Base-by-base conservation (phyloP, 2,888 invertebrate species). In the Branchellion lobata region DNA sequence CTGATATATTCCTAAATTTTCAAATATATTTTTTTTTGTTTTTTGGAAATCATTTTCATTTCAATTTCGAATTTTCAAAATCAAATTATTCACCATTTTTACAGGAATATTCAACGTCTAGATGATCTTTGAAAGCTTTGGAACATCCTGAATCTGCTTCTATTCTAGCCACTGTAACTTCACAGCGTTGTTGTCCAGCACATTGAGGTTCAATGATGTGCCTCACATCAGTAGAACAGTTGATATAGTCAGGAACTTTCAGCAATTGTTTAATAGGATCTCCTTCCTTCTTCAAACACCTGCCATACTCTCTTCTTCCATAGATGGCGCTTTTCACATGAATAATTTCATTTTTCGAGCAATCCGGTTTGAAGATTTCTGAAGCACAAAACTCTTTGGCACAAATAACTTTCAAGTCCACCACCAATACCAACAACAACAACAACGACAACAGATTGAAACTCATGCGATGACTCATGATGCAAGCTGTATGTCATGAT, bases 171-270 rank as follows among this genome's bases (percentile, higher is more conserved):
- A 77, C 65, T 0, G 0, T 18, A 18, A 77, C 61, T 34, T 77
- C 65, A 27, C 77, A 77, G 21, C 31, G 29, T 21, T 65, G 57
- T 2, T 33, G 61, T 1, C 65, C 77, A 34, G 77, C 61, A 77
- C 77, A 65, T 1, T 61, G 24, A 21, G 36, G 36, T 24, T 77
- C 77, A 31, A 77, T 33, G 18, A 77, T 57, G 40, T 36, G 34
- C 29, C 24, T 77, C 2, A 77, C 77, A n/a, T 77, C 65, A 77
- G 61, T 27, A 34, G 27, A 77, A 65, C 65, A 77, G n/a, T 36
- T 36, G 61, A 77, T 27, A 36, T 51, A 65, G 24, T 33, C 24
- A 0, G 61, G 33, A 33, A 24, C 36, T 57, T 77, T 61, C 1
- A 31, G 31, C 31, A 65, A 34, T 21, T 0, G n/a, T 1, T 77